phyloP scores from a whole-genome alignment of 1,140 invertebrate species.

The Cyphomyrmex costatus region DNA sequence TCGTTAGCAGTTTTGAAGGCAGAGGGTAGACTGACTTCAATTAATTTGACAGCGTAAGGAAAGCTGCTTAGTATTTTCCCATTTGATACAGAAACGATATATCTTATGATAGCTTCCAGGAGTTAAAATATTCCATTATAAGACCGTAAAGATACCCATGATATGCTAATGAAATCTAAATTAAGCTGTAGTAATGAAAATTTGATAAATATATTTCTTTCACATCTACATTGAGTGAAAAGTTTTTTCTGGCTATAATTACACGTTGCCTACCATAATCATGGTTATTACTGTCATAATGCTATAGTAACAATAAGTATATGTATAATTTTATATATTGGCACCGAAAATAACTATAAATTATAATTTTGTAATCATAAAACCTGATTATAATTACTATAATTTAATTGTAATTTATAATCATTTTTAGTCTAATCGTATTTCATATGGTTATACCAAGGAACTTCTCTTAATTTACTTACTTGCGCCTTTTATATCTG shows the following conservation, averaged over 20 bases:
- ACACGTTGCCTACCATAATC: too few relatives aligned
- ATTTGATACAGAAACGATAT: slow-evolving; percentile 9
- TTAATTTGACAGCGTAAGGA: slow-evolving; percentile 47
- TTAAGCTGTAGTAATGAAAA: not conserved
- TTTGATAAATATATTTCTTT: not conserved
- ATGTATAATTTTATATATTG: too few relatives aligned
- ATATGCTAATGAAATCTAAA: not conserved
- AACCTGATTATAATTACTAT: too few relatives aligned
- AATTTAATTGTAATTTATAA: too few relatives aligned
- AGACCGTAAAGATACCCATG: not conserved
- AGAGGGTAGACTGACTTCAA: not conserved
- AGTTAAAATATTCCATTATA: slow-evolving; percentile 7
- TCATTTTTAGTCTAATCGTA: too few relatives aligned
- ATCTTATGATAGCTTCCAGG: not conserved
- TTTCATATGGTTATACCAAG: too few relatives aligned
- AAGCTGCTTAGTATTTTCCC: not conserved
- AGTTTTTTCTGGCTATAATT: too few relatives aligned
- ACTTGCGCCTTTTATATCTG: not conserved
- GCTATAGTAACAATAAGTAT: too few relatives aligned
- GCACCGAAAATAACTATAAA: too few relatives aligned
- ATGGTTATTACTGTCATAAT: too few relatives aligned
- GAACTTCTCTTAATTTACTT: too few relatives aligned
- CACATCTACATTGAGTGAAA: not conserved
- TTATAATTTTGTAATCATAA: too few relatives aligned
- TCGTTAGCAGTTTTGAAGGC: slow-evolving; percentile 39